These are phyloP conservation scores for Luperina testacea DNA, from an alignment of 2,888 invertebrate genomes.

Conservation along the genomic window DNA sequence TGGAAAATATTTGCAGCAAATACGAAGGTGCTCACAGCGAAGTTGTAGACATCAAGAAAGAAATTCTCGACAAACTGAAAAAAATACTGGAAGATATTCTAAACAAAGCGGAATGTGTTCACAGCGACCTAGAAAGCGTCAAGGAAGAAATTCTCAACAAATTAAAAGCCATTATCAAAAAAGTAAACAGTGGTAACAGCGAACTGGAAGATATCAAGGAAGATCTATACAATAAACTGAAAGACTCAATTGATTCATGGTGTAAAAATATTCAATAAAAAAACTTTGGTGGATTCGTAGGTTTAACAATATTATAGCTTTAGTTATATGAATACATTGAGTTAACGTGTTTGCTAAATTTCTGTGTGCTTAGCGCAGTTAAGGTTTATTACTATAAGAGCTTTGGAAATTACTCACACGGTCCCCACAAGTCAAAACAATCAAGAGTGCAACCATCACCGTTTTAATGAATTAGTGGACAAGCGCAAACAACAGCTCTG, in stretches of 20 bases:
- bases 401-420: not conserved
- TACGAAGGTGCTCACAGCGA: not conserved
- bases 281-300: not conserved
- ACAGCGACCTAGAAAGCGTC: not conserved
- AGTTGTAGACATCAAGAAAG: not conserved
- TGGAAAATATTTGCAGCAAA: not conserved
- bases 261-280: not conserved
- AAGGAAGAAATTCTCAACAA: not conserved
- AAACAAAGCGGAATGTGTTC: not conserved
- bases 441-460: not conserved
- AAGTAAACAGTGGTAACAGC: not conserved
- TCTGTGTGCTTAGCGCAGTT: slow-evolving; percentile 6
- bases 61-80: not conserved
- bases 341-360: not conserved
- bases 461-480: not conserved
- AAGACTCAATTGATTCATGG: no score
- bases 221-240: no score
- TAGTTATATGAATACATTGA: not conserved
- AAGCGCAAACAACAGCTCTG: not conserved
- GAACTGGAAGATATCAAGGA: no score
- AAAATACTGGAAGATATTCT: no score
- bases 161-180: not conserved
- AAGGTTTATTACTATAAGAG: not conserved
- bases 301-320: not conserved
- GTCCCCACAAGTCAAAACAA: not conserved